Percentiles rank a stretch among this genome's conserved stretches.
Conservation (phyloP, 2,888 invertebrate species). For the Leptinotarsa rubiginosa region DNA sequence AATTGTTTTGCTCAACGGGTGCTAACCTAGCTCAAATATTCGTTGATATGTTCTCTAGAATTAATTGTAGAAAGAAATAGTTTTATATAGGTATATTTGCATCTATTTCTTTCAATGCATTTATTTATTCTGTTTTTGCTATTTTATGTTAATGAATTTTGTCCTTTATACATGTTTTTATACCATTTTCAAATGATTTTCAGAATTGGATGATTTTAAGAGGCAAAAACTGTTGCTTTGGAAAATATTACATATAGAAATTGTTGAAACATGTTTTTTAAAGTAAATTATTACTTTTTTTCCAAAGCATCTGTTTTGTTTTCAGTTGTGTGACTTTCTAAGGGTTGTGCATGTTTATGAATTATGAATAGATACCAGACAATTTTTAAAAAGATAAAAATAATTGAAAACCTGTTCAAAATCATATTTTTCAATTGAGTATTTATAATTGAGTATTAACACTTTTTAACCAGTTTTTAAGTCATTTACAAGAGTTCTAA, state of each 20-base stretch:
- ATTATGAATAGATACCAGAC: neutral
- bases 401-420: slow-evolving; percentile 4
- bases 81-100: slow-evolving; percentile 6
- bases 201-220: neutral
- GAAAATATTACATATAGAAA: neutral
- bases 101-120: slow-evolving; percentile 8
- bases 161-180: slow-evolving; percentile 10
- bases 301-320: slow-evolving; percentile 8
- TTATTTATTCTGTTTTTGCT: slow-evolving; percentile 14
- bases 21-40: slow-evolving; percentile 36
- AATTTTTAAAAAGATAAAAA: neutral
- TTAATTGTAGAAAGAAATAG: slow-evolving; percentile 12
- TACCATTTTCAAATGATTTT: neutral
- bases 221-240: neutral
- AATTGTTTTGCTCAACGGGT: slow-evolving; percentile 40
- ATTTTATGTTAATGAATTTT: slow-evolving; percentile 10
- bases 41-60: slow-evolving; percentile 13
- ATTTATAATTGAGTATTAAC: slow-evolving; percentile 21
- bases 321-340: slow-evolving; percentile 16
- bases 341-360: neutral
- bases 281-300: neutral
- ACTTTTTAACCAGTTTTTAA: slow-evolving; percentile 27
- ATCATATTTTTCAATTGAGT: slow-evolving; percentile 20
- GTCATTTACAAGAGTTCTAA: slow-evolving; percentile 26
- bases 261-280: neutral